Conservation (phyloP, 2,113 vertebrate genomes). For the Eptesicus fuscus region DNA sequence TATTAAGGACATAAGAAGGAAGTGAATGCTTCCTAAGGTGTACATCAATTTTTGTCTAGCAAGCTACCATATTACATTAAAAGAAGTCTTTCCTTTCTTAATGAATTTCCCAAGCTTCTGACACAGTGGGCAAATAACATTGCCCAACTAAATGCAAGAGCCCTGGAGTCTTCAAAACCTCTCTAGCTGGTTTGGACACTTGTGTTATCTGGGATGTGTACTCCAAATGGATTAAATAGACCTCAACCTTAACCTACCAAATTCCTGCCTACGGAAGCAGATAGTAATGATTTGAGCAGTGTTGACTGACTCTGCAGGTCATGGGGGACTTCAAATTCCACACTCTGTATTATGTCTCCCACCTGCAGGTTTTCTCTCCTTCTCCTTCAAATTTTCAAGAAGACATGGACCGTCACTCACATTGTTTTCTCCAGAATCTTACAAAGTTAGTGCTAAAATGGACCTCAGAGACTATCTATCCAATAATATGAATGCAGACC, state of each 20-base stretch:
- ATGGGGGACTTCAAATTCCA: not conserved
- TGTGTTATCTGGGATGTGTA: not conserved
- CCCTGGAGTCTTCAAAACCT: not conserved
- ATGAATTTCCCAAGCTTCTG: slow-evolving; percentile 3
- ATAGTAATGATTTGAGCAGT: not conserved
- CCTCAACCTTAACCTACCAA: not conserved
- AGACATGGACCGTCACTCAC: not conserved
- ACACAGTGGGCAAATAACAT: not conserved
- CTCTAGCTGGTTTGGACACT: not conserved
- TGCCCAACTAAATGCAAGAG: not conserved
- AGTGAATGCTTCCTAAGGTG: not conserved
- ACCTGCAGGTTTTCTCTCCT: not conserved
- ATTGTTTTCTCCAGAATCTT: not conserved
- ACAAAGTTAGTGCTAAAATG: not conserved
- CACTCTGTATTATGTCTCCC: not conserved
- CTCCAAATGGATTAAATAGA: not conserved
- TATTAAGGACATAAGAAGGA: not conserved
- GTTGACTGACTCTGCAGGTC: not conserved
- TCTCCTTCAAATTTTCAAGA: not conserved
- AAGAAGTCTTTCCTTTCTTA: slow-evolving; percentile 6
- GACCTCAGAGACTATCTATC: not conserved
- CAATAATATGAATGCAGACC: not conserved
- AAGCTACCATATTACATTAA: not conserved
- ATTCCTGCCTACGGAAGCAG: not conserved
- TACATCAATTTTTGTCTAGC: not conserved